Evolutionary conservation across 1,140 invertebrate species (phyloP).

Genomic region (Eubasilissa regina): DNA sequence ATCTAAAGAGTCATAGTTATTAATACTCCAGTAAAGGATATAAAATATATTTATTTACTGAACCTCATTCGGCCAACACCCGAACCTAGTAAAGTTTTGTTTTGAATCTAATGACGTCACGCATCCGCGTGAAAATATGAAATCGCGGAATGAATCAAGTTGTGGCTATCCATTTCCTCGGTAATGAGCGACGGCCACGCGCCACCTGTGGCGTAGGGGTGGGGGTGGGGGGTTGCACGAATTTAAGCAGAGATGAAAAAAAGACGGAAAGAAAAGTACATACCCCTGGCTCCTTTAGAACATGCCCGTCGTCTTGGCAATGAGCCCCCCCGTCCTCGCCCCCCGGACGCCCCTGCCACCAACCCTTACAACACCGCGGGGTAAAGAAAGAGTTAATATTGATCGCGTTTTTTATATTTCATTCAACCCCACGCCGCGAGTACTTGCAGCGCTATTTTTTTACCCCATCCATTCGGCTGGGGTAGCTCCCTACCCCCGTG

Average conservation of each 20-base stretch:
- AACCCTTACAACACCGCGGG: slow-evolving; percentile 59
- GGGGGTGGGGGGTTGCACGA: slow-evolving; percentile 52
- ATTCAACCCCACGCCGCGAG: slow-evolving; percentile 52
- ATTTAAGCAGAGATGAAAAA: slow-evolving; percentile 59
- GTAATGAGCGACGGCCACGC: slow-evolving; percentile 45
- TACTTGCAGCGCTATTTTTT: slow-evolving; percentile 59
- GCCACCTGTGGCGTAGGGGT: slow-evolving; percentile 57
- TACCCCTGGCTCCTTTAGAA: slow-evolving; percentile 56
- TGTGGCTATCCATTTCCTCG: not conserved
- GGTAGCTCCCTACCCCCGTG: slow-evolving; percentile 25
- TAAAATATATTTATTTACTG: too few relatives aligned
- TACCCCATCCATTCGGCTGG: slow-evolving; percentile 49
- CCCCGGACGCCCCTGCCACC: slow-evolving; percentile 34
- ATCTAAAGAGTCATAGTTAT: too few relatives aligned
- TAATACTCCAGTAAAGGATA: too few relatives aligned
- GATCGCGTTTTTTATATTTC: slow-evolving; percentile 61
- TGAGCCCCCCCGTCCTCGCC: slow-evolving; percentile 39
- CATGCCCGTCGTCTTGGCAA: slow-evolving; percentile 60
- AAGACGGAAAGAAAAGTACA: slow-evolving; percentile 58
- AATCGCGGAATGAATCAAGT: too few relatives aligned
- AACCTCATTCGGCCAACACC: too few relatives aligned
- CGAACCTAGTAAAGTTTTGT: too few relatives aligned
- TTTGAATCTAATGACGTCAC: too few relatives aligned
- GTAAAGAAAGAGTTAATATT: slow-evolving; percentile 61
- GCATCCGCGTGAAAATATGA: too few relatives aligned